These are phyloP conservation scores for Petrophora chlorosata DNA, from an alignment of 2,888 invertebrate species.

Conservation along the genomic window DNA sequence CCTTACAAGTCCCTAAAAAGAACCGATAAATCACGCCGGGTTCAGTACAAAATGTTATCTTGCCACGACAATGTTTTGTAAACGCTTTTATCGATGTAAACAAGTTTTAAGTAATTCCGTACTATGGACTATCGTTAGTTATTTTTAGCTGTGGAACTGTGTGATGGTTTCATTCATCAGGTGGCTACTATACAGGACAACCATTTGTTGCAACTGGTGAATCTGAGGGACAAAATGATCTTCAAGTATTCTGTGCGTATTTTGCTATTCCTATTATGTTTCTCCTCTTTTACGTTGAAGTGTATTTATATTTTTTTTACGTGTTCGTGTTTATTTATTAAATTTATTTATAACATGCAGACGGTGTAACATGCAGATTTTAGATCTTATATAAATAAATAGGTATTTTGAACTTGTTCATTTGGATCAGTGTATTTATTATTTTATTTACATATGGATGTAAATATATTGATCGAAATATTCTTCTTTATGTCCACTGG, in stretches of 20 bases:
- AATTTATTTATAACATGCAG: too few species aligned
- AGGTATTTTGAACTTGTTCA: too few species aligned
- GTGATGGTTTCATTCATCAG: slow-evolving; percentile 63
- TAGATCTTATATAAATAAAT: too few species aligned
- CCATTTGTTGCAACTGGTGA: slow-evolving; percentile 55
- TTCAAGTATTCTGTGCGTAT: slow-evolving; percentile 60
- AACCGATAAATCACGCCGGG: slow-evolving; percentile 19
- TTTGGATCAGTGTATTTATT: too few species aligned
- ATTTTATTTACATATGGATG: too few species aligned
- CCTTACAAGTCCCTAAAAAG: slow-evolving; percentile 10
- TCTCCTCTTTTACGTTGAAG: too few species aligned
- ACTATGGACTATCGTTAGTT: slow-evolving; percentile 63
- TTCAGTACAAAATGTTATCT: slow-evolving; percentile 31
- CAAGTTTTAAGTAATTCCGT: slow-evolving; percentile 74
- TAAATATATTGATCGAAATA: too few species aligned
- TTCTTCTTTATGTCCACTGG: too few species aligned
- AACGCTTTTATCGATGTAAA: slow-evolving; percentile 67
- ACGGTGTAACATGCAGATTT: too few species aligned
- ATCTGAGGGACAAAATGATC: slow-evolving; percentile 53
- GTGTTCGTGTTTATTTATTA: too few species aligned
- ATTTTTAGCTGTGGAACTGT: slow-evolving; percentile 62
- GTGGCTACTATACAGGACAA: slow-evolving; percentile 55
- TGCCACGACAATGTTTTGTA: slow-evolving; percentile 68
- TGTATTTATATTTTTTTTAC: too few species aligned
- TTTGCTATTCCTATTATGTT: too few species aligned